Conservation (phyloP, 1,140 invertebrate genomes). For the Popillia japonica region DNA sequence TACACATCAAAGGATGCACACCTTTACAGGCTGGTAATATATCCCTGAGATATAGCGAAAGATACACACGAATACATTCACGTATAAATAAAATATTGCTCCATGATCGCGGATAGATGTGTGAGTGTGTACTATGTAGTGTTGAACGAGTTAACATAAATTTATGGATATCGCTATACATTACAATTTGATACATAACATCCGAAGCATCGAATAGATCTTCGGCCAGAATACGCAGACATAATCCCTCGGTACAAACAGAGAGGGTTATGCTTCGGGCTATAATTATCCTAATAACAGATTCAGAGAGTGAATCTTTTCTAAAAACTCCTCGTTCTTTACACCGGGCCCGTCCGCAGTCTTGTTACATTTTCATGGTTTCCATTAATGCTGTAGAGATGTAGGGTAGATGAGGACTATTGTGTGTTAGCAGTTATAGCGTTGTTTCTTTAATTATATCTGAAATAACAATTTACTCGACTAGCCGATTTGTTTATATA, state of each 20-base stretch:
- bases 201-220: background rate
- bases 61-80: no score
- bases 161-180: constrained; percentile 32
- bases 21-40: no score
- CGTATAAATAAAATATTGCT: no score
- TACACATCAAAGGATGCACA: no score
- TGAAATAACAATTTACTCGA: no score
- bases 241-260: constrained; percentile 1
- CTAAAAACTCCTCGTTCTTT: constrained; percentile 4
- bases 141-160: background rate
- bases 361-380: background rate
- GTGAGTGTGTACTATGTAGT: no score
- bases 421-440: no score
- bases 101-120: no score
- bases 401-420: no score
- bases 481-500: no score
- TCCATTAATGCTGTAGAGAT: background rate
- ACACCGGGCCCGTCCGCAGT: background rate
- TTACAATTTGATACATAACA: constrained; percentile 32
- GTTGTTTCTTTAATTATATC: no score
- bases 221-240: background rate
- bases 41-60: no score
- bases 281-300: constrained; percentile 37
- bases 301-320: constrained; percentile 21
- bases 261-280: constrained; percentile 12